Evolutionary conservation across 2,797 vertebrate genomes (phyloP), one percentile per base, ranked within the genome.

Genomic region (Gambusia yucatana): DNA sequence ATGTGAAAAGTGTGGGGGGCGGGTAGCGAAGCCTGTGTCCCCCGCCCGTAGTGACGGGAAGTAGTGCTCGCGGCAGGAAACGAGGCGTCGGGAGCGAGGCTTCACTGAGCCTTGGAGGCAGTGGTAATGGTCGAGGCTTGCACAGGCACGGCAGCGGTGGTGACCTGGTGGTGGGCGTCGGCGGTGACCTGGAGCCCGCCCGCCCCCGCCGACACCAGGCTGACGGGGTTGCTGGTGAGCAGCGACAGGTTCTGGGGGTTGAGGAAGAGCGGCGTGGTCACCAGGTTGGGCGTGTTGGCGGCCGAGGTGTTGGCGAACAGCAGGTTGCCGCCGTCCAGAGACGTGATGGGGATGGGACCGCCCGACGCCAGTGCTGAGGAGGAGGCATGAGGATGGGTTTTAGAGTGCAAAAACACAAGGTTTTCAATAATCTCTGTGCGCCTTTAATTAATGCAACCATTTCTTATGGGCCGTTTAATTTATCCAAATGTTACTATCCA

Each of bases 21-120:
- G 83, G 84, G 88, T 89, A 83, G 89, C 87, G 89, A 92, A 90
- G 82, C 81, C 87, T 63, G 44, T 73, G 80, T 89, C 75, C 90
- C 86, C 41, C 63, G 22, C 63, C 8, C 71, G 73, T 88, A 78
- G 84, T 87, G 81, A 87, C 59, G 79, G 69, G 75, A 57, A 81
- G 88, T 91, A 89, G 91, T 91, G 89, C 89, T 87, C 84, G 39
- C 86, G 77, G 65, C 52, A 86, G 87, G 84, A 80, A 82, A 84
- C 48, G 79, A 83, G 87, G 82, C 73, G 70, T 77, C 76, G 76
- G 81, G 73, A 91, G 82, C 86, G 3, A 76, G 77, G 93, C 92
- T 93, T 99, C 97, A 99, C 96, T 99, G 98, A 75, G 98, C 98
- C 97, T 98, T 99, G 94, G 98, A 99, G 96, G 98, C 97, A 80